Evolutionary conservation across 2,888 invertebrate species (phyloP).

Genomic region (Hypercompe scribonia): DNA sequence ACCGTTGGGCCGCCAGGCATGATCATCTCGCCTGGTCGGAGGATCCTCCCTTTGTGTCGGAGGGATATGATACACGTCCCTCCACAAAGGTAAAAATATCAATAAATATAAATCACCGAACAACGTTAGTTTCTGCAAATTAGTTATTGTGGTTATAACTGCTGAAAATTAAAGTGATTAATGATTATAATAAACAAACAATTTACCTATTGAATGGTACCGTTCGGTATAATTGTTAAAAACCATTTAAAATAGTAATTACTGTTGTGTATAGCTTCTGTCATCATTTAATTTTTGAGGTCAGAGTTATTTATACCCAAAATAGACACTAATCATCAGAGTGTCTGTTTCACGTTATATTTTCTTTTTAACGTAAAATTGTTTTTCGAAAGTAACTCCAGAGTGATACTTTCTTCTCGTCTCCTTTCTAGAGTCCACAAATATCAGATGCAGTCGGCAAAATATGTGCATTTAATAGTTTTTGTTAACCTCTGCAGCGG

Average conservation of each 20-base stretch:
- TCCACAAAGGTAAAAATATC: too few relatives aligned
- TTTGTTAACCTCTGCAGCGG: too few relatives aligned
- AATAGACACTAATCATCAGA: background rate
- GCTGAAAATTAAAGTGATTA: slow-evolving; percentile 7
- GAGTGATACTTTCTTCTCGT: too few relatives aligned
- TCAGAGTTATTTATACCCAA: background rate
- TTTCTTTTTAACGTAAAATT: background rate
- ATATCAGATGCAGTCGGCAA: too few relatives aligned
- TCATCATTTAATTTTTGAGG: background rate
- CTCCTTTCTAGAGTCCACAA: too few relatives aligned
- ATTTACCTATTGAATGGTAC: background rate
- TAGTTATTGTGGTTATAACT: background rate
- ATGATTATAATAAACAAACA: background rate
- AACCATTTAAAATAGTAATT: slow-evolving; percentile 8
- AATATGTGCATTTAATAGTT: too few relatives aligned
- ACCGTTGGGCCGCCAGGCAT: too few relatives aligned
- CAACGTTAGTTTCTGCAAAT: background rate
- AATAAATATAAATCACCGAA: slow-evolving; percentile 2
- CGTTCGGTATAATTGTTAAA: slow-evolving; percentile 2
- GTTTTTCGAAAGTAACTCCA: too few relatives aligned
- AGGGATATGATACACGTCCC: too few relatives aligned
- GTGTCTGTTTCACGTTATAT: too few relatives aligned
- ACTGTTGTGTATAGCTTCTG: background rate
- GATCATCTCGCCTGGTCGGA: too few relatives aligned
- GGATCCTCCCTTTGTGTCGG: too few relatives aligned